Evolutionary conservation across 2,797 vertebrate species (phyloP).

Genomic region (Nannoperca australis): DNA sequence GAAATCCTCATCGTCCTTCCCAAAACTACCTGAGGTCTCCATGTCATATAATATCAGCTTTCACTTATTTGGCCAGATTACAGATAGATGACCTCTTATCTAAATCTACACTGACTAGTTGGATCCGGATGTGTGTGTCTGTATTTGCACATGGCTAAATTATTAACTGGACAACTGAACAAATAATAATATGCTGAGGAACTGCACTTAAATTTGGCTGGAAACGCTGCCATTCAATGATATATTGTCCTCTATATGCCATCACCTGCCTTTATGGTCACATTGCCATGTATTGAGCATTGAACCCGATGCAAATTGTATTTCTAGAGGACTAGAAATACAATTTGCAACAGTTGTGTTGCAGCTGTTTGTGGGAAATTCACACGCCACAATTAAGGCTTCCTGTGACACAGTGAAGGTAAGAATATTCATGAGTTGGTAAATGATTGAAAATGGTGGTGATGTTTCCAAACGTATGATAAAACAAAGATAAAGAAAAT

Average conservation of each 20-base stretch:
- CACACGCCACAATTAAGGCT: background rate
- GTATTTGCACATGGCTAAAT: conserved; percentile 61
- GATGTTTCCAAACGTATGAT: background rate
- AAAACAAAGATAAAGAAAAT: background rate
- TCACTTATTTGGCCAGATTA: conserved; percentile 18
- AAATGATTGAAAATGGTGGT: background rate
- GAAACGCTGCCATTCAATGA: conserved; percentile 3
- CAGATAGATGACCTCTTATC: conserved; percentile 42
- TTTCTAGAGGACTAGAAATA: too few species aligned
- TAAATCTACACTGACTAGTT: conserved; percentile 32
- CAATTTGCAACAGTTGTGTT: too few species aligned
- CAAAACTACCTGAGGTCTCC: background rate
- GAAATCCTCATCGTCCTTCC: conserved; percentile 1
- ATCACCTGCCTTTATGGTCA: background rate
- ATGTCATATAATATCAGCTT: background rate
- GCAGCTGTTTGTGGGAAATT: conserved; percentile 32
- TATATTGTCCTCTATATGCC: background rate
- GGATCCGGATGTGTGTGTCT: conserved; percentile 21
- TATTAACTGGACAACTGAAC: conserved; percentile 65
- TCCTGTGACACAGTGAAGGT: conserved; percentile 13
- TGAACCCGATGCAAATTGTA: background rate
- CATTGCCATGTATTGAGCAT: background rate
- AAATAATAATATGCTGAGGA: conserved; percentile 16
- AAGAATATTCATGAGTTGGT: conserved; percentile 20
- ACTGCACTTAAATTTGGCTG: conserved; percentile 1